Conservation (phyloP, 2,113 vertebrate genomes). For the Corynorhinus townsendii region DNA sequence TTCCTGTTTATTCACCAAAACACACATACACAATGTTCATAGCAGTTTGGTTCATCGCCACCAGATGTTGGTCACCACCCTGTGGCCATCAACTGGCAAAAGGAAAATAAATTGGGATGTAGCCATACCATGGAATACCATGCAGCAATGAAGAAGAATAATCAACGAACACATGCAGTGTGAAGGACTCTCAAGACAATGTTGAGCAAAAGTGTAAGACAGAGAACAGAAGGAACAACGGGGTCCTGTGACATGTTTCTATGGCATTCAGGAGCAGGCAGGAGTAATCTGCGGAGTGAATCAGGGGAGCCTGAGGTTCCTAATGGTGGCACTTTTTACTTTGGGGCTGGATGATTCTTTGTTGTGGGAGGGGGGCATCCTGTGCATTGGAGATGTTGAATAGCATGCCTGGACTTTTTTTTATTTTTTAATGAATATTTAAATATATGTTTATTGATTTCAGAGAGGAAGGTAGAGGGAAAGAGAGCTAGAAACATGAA, state of each 20-base stretch:
- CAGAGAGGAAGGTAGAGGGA: no score
- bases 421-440: no score
- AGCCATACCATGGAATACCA: neutral
- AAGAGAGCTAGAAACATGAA: no score
- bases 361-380: neutral
- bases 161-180: no score
- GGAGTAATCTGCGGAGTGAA: neutral
- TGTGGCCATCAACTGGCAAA: neutral
- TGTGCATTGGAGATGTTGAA: neutral
- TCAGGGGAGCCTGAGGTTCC: neutral
- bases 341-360: neutral
- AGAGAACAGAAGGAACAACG: accelerated
- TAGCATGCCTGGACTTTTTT: neutral
- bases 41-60: neutral
- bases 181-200: neutral
- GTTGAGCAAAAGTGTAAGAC: neutral
- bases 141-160: neutral
- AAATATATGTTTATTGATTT: no score
- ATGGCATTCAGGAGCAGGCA: neutral
- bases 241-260: neutral
- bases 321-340: neutral
- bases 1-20: neutral
- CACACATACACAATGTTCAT: neutral
- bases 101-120: neutral
- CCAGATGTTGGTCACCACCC: neutral